A percentile compares a stretch with the other conserved stretches of the same genome.
Evolutionary conservation across 2,888 invertebrate species (phyloP).

Genomic region (Didymodactylos carnosus): DNA sequence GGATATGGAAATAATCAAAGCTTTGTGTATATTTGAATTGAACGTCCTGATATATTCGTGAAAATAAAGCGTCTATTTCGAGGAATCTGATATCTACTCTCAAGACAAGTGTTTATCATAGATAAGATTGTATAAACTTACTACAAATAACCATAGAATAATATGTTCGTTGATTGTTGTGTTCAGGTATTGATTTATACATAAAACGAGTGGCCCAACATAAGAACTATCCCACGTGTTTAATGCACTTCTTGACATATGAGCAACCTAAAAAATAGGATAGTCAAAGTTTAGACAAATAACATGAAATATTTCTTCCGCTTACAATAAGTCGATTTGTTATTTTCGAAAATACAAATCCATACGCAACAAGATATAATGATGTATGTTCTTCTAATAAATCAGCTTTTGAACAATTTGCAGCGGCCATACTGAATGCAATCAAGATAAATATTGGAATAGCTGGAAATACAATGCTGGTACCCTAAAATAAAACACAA

Average conservation of each 20-base stretch:
- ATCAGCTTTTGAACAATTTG: conserved; percentile 23
- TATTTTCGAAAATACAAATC: conserved; percentile 83
- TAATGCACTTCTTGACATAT: conserved; percentile 97
- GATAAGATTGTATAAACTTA: too few species aligned
- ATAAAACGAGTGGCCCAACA: conserved; percentile 72
- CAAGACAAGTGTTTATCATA: too few species aligned
- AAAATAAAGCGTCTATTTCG: too few species aligned
- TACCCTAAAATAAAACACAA: conserved; percentile 48
- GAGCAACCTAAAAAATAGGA: conserved; percentile 57
- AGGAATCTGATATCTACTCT: too few species aligned
- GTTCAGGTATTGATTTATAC: conserved; percentile 96
- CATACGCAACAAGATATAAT: conserved; percentile 77
- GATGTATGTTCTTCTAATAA: conserved; percentile 55
- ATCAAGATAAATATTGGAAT: conserved; percentile 55
- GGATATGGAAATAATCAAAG: too few species aligned
- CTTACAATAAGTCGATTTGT: conserved; percentile 68
- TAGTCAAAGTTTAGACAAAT: too few species aligned
- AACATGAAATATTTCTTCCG: background rate
- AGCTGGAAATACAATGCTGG: conserved; percentile 83
- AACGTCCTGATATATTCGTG: too few species aligned
- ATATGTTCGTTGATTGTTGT: conserved; percentile 68
- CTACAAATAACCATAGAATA: conserved; percentile 40
- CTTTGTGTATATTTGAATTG: too few species aligned
- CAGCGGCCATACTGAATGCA: conserved; percentile 24
- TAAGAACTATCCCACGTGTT: conserved; percentile 78